Percentiles rank a stretch among this genome's conserved stretches.
Conservation (phyloP, 35 echinoderm and acorn worm species). For the Diadema setosum region DNA sequence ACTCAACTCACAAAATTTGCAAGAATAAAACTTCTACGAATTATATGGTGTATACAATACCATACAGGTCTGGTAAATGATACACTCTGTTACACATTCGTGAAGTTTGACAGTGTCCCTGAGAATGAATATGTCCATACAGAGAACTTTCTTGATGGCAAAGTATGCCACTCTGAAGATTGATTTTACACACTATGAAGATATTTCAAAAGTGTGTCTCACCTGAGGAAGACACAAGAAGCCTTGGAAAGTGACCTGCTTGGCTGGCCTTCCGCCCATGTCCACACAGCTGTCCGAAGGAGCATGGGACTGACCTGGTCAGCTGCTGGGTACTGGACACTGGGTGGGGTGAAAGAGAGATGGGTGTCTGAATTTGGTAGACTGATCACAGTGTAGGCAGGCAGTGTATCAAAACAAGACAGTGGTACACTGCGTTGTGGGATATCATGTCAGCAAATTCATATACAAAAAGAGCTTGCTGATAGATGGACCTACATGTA, state of each 20-base stretch:
- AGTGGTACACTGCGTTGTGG: no score
- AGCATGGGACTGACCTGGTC: conserved; percentile 71
- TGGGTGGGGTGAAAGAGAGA: no score
- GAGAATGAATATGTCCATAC: not conserved
- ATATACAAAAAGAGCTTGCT: no score
- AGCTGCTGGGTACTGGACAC: conserved; percentile 61
- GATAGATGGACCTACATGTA: no score
- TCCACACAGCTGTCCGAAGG: conserved; percentile 67
- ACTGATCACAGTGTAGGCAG: no score
- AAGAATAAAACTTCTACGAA: no score
- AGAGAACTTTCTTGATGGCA: not conserved
- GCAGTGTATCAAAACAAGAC: no score
- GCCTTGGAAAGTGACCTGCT: conserved; percentile 5
- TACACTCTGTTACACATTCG: not conserved
- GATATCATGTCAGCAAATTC: no score
- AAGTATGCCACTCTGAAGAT: not conserved
- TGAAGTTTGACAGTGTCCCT: not conserved
- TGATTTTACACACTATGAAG: not conserved
- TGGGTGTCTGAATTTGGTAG: no score
- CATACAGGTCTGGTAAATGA: not conserved
- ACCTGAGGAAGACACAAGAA: conserved; percentile 70
- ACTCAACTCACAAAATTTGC: no score
- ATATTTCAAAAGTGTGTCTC: not conserved
- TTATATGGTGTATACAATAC: not conserved
- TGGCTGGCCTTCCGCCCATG: conserved; percentile 83